These are phyloP conservation scores for Uria aalge DNA, from an alignment of 2,113 vertebrate species.

Conservation along the genomic window DNA sequence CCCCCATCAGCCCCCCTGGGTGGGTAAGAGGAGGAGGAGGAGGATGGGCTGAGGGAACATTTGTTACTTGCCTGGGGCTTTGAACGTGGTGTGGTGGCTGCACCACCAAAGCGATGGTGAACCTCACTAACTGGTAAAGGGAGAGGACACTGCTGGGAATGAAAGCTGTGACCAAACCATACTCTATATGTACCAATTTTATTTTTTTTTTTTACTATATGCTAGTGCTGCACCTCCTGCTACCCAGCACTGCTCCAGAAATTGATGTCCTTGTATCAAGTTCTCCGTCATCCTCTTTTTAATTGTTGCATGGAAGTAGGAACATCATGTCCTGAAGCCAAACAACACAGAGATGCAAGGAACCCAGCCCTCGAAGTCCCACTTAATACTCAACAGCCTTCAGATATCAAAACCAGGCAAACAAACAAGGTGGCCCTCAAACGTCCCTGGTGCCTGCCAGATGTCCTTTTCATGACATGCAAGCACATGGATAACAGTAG, in stretches of 20 bases:
- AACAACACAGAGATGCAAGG: background rate
- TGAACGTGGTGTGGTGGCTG: accelerated
- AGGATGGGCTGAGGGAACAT: background rate
- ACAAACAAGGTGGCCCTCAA: background rate
- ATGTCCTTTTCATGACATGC: background rate
- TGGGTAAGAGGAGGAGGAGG: background rate
- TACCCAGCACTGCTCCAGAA: background rate
- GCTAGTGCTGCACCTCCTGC: background rate
- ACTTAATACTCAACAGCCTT: background rate
- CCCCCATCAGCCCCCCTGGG: background rate
- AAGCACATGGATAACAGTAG: background rate
- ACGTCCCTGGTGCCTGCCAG: background rate
- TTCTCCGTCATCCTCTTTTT: background rate
- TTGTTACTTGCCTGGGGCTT: background rate
- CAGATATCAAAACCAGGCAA: background rate
- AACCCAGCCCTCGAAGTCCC: background rate
- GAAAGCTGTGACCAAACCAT: background rate
- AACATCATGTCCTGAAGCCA: background rate
- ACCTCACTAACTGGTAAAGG: background rate
- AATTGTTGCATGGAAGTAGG: background rate
- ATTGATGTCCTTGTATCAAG: background rate
- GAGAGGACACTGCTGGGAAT: background rate
- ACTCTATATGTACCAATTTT: background rate
- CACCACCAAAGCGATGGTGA: background rate
- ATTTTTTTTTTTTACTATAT: background rate